These are phyloP conservation scores for Hydra vulgaris DNA, from an alignment of 30 jellyfish, hydroid and myxozoan genomes.

Conservation along the genomic window DNA sequence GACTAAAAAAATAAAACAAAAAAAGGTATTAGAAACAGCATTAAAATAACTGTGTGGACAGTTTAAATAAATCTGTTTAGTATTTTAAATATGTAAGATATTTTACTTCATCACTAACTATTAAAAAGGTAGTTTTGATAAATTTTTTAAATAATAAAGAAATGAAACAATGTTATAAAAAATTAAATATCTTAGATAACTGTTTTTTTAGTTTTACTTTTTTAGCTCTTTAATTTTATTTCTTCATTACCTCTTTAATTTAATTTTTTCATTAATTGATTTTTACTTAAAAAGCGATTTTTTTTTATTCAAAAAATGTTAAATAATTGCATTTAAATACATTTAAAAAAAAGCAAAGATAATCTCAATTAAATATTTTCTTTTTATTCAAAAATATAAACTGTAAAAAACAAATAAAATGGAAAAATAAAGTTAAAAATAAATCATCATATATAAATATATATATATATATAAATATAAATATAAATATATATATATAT, in stretches of 20 bases:
- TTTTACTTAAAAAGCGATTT: neutral
- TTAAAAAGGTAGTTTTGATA: neutral
- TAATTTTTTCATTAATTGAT: neutral
- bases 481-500: too few species aligned
- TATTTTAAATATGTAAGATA: too few species aligned
- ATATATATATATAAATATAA: too few species aligned
- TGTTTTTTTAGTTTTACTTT: neutral
- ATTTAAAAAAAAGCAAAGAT: neutral
- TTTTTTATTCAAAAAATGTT: neutral
- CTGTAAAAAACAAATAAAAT: too few species aligned
- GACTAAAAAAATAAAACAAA: too few species aligned
- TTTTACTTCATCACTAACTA: neutral
- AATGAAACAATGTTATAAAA: neutral
- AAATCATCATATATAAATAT: too few species aligned
- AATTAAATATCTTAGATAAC: neutral
- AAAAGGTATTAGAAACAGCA: too few species aligned
- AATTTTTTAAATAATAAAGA: too few species aligned
- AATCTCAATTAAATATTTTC: neutral
- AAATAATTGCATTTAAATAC: neutral
- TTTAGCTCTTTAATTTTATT: neutral
- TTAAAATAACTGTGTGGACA: neutral
- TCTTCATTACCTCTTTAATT: neutral
- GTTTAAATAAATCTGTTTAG: neutral
- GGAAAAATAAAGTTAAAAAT: neutral
- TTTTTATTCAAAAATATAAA: too few species aligned